Percentiles rank a stretch among this genome's conserved stretches.
Conservation (phyloP, 2,113 vertebrate genomes). For the Leptobrachium ailaonicum region DNA sequence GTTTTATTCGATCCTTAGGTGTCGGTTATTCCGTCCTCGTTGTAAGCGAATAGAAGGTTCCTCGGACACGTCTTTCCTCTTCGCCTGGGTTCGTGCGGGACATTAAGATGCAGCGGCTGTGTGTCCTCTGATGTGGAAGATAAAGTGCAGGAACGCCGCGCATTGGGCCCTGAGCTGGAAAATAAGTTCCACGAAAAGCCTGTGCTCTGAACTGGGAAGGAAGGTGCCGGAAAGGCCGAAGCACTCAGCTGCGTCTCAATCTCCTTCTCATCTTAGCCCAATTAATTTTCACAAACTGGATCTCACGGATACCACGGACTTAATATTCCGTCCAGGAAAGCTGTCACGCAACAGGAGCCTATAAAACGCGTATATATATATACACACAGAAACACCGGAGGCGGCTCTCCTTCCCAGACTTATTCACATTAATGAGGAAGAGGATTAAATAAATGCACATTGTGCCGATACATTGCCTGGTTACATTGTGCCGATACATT, state of each 20-base stretch:
- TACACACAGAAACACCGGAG: no score
- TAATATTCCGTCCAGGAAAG: slow-evolving; percentile 60
- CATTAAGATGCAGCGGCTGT: no score
- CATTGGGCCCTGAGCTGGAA: not conserved
- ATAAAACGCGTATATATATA: slow-evolving; percentile 53
- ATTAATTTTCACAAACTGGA: slow-evolving; percentile 88
- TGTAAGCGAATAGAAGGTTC: no score
- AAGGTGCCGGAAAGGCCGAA: slow-evolving; percentile 72
- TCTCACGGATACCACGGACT: slow-evolving; percentile 67
- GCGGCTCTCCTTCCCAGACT: not conserved
- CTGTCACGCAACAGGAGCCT: slow-evolving; percentile 70
- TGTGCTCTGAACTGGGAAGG: not conserved
- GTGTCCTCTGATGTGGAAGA: not conserved
- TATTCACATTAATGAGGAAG: slow-evolving; percentile 58
- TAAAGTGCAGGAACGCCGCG: not conserved
- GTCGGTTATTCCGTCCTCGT: no score
- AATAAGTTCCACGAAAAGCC: slow-evolving; percentile 69
- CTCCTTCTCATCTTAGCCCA: slow-evolving; percentile 89
- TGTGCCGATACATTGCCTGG: not conserved
- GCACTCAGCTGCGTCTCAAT: slow-evolving; percentile 78
- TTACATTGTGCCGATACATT: no score
- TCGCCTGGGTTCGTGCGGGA: no score
- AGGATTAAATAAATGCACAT: slow-evolving; percentile 14
- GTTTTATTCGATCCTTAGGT: no score
- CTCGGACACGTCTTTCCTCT: no score